Percentiles rank a stretch among this genome's conserved stretches.
These are phyloP conservation scores for Apamea monoglypha DNA, from an alignment of 2,888 invertebrate species.

Conservation along the genomic window DNA sequence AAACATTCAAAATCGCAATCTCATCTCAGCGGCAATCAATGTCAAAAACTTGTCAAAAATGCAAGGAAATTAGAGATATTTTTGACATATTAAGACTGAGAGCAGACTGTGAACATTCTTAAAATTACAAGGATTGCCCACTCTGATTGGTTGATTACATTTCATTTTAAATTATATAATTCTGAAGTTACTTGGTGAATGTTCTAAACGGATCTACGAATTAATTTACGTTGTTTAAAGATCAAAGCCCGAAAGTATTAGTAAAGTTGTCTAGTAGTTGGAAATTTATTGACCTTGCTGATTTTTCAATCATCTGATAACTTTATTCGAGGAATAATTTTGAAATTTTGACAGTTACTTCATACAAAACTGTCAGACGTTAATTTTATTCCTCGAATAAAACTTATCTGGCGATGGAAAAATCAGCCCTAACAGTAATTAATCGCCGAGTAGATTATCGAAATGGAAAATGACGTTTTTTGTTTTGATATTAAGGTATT, in stretches of 20 bases:
- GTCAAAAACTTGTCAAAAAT: background rate
- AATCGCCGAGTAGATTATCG: constrained; percentile 1
- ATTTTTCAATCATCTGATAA: no score
- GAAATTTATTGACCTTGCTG: constrained; percentile 27
- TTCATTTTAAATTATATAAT: background rate
- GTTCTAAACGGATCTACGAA: background rate
- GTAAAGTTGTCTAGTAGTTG: constrained; percentile 9
- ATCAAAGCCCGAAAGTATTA: constrained; percentile 30
- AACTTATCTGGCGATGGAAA: no score
- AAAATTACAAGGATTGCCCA: no score
- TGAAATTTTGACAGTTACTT: no score
- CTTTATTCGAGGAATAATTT: no score
- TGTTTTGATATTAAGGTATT: background rate
- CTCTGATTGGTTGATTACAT: background rate
- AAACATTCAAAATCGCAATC: no score
- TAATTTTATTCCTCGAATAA: no score
- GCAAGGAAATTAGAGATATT: background rate
- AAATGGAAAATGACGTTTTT: background rate
- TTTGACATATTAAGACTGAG: background rate
- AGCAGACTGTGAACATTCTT: background rate
- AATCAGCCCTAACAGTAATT: constrained; percentile 1
- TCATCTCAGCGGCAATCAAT: no score
- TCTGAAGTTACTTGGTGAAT: background rate
- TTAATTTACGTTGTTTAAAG: constrained; percentile 7
- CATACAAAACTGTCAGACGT: no score